Evolutionary conservation across 2,888 invertebrate genomes (phyloP).

Genomic region (Drosophila histrio): DNA sequence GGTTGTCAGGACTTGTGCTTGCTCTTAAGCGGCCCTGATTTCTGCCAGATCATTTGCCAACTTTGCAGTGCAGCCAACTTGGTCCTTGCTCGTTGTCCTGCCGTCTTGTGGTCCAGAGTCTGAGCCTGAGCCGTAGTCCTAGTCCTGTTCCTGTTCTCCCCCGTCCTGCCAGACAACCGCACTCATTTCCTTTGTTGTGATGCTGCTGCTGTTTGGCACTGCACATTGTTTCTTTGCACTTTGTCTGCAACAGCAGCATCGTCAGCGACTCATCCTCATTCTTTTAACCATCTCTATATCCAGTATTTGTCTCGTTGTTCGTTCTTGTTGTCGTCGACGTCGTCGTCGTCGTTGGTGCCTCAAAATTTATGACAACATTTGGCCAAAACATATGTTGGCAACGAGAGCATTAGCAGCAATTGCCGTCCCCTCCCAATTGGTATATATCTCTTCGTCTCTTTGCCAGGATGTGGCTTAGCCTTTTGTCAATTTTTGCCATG

Average conservation of each 20-base stretch:
- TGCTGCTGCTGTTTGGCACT: slow-evolving; percentile 59
- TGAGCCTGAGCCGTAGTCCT: slow-evolving; percentile 17
- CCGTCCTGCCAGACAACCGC: slow-evolving; percentile 55
- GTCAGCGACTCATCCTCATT: neutral
- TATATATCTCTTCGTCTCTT: neutral
- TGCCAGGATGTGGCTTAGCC: slow-evolving; percentile 12
- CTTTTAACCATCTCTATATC: too few species aligned
- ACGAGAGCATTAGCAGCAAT: slow-evolving; percentile 70
- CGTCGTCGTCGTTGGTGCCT: slow-evolving; percentile 57
- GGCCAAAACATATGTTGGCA: slow-evolving; percentile 80
- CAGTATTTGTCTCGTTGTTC: slow-evolving; percentile 15
- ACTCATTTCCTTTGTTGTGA: slow-evolving; percentile 54
- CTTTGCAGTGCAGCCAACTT: slow-evolving; percentile 46
- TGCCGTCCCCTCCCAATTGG: slow-evolving; percentile 21
- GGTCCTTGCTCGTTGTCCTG: slow-evolving; percentile 17
- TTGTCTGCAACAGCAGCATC: slow-evolving; percentile 29
- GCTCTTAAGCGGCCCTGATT: slow-evolving; percentile 72
- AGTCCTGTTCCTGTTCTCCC: neutral
- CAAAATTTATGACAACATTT: slow-evolving; percentile 80
- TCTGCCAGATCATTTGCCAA: slow-evolving; percentile 79
- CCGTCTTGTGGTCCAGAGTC: slow-evolving; percentile 17
- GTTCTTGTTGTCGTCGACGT: slow-evolving; percentile 63
- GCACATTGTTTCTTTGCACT: slow-evolving; percentile 75
- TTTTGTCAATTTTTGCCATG: slow-evolving; percentile 31
- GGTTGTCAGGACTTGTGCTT: slow-evolving; percentile 22